Conservation (phyloP, 2,113 vertebrate genomes). For the Theristicus caerulescens region DNA sequence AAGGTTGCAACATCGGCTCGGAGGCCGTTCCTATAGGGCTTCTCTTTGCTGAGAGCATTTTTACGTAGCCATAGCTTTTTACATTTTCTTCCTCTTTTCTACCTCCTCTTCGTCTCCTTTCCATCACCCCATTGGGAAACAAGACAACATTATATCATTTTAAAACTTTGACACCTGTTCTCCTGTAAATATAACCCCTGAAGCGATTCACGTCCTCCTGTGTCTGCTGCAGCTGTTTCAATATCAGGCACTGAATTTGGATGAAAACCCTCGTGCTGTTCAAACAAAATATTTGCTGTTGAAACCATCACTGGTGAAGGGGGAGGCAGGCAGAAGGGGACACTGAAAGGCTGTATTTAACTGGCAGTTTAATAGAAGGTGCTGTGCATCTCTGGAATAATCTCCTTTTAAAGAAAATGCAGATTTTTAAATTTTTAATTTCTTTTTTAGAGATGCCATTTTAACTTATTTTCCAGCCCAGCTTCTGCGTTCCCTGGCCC, state of each 20-base stretch:
- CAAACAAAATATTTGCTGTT: background rate
- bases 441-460: background rate
- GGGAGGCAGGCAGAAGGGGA: background rate
- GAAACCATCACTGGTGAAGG: background rate
- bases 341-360: background rate
- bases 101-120: background rate
- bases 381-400: background rate
- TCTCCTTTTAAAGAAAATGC: background rate
- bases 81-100: constrained; percentile 15
- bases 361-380: background rate
- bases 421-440: background rate
- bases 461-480: background rate
- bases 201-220: background rate
- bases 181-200: background rate
- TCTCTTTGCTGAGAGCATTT: background rate
- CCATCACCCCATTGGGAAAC: background rate
- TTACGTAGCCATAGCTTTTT: background rate
- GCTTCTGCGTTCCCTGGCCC: background rate
- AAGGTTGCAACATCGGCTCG: background rate
- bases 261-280: background rate
- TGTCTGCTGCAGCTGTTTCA: background rate
- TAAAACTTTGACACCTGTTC: background rate
- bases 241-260: background rate
- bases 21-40: background rate
- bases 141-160: background rate